These are phyloP conservation scores for Torymus aiolomorphi DNA, from an alignment of 2,888 invertebrate species.

Conservation along the genomic window DNA sequence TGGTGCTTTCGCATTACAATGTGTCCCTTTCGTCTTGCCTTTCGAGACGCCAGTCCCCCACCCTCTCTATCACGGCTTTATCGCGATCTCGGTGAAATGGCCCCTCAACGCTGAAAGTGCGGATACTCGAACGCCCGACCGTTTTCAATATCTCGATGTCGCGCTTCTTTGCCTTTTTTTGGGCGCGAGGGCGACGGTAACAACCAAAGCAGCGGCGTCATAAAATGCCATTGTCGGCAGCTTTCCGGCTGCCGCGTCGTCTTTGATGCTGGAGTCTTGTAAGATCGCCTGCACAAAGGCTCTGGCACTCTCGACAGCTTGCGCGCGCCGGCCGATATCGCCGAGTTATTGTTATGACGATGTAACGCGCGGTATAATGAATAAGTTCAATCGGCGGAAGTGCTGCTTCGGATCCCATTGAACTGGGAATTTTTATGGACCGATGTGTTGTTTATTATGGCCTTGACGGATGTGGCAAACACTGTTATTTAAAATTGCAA, in stretches of 20 bases:
- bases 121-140: slow-evolving; percentile 41
- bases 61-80: slow-evolving; percentile 20
- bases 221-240: slow-evolving; percentile 18
- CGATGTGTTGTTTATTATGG: no score
- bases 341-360: not conserved
- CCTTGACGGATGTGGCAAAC: no score
- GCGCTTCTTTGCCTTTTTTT: slow-evolving; percentile 5
- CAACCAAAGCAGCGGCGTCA: no score
- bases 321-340: not conserved
- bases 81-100: slow-evolving; percentile 48
- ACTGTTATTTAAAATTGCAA: no score
- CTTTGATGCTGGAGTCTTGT: slow-evolving; percentile 20
- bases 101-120: slow-evolving; percentile 16
- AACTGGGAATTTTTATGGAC: no score
- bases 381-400: slow-evolving; percentile 7
- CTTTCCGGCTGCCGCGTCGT: slow-evolving; percentile 11
- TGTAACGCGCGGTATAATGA: slow-evolving; percentile 1
- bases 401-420: not conserved
- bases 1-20: slow-evolving; percentile 46
- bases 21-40: slow-evolving; percentile 37
- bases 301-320: not conserved
- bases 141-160: slow-evolving; percentile 51
- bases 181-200: not conserved
- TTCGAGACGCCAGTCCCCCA: slow-evolving; percentile 6
- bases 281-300: slow-evolving; percentile 12